These are phyloP conservation scores for Brachionus rubens DNA, from an alignment of 1,140 invertebrate species.

Conservation along the genomic window DNA sequence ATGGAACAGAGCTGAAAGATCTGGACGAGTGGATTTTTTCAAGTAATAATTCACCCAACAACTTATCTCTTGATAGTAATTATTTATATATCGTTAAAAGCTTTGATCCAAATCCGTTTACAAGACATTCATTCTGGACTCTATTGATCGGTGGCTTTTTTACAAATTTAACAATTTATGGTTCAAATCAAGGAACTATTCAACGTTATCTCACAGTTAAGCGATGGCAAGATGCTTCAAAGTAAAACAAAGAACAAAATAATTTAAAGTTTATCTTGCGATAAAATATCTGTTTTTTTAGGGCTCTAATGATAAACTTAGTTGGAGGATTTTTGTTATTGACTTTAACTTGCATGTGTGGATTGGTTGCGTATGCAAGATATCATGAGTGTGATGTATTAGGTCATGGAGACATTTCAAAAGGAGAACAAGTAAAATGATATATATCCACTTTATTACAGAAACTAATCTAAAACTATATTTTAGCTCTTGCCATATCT, in stretches of 20 bases:
- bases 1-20: background rate
- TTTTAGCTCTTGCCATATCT: constrained; percentile 71
- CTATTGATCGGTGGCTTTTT: constrained; percentile 83
- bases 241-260: no score
- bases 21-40: constrained; percentile 42
- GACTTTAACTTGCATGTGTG: constrained; percentile 36
- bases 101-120: constrained; percentile 67
- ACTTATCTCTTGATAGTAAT: background rate
- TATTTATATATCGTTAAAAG: background rate
- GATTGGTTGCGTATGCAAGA: constrained; percentile 47
- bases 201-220: constrained; percentile 80
- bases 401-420: background rate
- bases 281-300: no score
- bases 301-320: constrained; percentile 76
- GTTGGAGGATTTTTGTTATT: constrained; percentile 69
- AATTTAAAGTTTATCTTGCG: no score
- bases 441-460: no score
- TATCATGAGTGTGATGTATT: constrained; percentile 48
- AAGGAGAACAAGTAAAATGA: constrained; percentile 56
- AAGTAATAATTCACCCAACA: background rate
- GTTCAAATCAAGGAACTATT: constrained; percentile 86
- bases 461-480: background rate
- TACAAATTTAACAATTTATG: constrained; percentile 85
- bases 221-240: constrained; percentile 50
- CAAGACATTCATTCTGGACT: constrained; percentile 84